Evolutionary conservation across 2,888 invertebrate genomes (phyloP).

Genomic region (Archips crataeganus): DNA sequence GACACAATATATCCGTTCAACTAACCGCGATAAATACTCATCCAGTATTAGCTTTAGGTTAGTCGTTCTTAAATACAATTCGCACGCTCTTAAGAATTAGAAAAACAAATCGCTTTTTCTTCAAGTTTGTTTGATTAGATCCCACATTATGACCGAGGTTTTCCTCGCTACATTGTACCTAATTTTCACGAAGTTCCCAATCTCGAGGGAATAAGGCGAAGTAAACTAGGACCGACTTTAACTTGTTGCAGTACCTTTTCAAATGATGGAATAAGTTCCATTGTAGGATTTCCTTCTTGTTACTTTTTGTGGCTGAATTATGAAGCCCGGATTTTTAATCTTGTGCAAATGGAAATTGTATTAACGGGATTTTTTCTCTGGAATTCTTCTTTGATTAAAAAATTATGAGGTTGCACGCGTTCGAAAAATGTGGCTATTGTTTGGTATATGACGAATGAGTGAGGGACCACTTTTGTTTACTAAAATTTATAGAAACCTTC

Average conservation of each 20-base stretch:
- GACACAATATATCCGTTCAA: too few species aligned
- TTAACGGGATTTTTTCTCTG: conserved; percentile 18
- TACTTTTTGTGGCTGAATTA: conserved; percentile 36
- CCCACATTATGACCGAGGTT: conserved; percentile 33
- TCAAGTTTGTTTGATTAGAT: conserved; percentile 38
- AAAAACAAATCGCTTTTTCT: conserved; percentile 25
- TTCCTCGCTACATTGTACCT: conserved; percentile 29
- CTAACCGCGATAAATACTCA: too few species aligned
- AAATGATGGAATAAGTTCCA: conserved; percentile 42
- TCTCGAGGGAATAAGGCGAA: conserved; percentile 31
- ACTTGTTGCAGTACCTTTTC: conserved; percentile 43
- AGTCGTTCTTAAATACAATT: neutral
- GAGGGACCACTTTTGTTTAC: neutral
- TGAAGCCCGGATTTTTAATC: conserved; percentile 28
- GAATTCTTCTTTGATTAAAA: conserved; percentile 18
- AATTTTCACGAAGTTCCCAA: conserved; percentile 34
- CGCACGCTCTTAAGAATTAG: neutral
- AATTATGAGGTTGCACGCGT: conserved; percentile 11
- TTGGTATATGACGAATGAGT: neutral
- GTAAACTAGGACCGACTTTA: conserved; percentile 39
- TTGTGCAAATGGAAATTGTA: conserved; percentile 27
- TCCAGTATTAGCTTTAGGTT: neutral
- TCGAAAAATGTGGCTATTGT: neutral
- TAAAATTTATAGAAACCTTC: neutral
- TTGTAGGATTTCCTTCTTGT: conserved; percentile 35